Base-by-base conservation (phyloP, 2,113 vertebrate species). In the Hippocampus comes region DNA sequence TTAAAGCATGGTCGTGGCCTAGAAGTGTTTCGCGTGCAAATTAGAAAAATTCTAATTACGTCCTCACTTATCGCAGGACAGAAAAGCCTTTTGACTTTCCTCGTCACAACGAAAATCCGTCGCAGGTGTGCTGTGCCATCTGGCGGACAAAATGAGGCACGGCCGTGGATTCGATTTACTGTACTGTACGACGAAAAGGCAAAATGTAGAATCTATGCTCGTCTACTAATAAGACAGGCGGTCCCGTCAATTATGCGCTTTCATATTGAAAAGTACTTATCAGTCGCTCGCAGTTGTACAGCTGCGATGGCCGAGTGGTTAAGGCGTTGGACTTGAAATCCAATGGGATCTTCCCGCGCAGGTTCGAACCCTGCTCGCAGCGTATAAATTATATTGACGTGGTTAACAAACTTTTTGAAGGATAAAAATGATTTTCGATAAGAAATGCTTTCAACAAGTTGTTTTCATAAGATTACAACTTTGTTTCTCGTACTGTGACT, bases 321-420 rank as follows among this genome's bases (percentile, higher is more conserved):
- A 66, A 66, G 63, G 63, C 63, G 63, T 66, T 66, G 63, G 63
- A 66, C 63, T 66, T 46, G 63, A 66, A 66, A 66, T 66, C 63
- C 63, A 66, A 66, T 66, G 63, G 63, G 64, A 66, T 66, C 64
- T 66, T 48, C 64, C 64, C 64, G 64, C 64, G 64, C 64, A 66
- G 64, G 64, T 66, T 66, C 43, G 64, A 66, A 66, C 64, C 64
- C 64, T 66, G 43, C 64, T 66, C 43, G 64, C 64, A 66, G 64
- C 64, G 64, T 48, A 1, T 9, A 9, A 14, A 25, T 60, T 15
- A 11, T 59, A 17, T 59, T 27, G 14, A 18, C 17, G 15, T 51
- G 48, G 5, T 38, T 38, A 38, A 38, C 34, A 38, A 46, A 14
- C 10, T 14, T 46, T 46, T 51, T 5, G 48, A 20, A 5, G 6